Evolutionary conservation across 2,113 vertebrate genomes (phyloP).

Genomic region (Gobiocypris rarus): DNA sequence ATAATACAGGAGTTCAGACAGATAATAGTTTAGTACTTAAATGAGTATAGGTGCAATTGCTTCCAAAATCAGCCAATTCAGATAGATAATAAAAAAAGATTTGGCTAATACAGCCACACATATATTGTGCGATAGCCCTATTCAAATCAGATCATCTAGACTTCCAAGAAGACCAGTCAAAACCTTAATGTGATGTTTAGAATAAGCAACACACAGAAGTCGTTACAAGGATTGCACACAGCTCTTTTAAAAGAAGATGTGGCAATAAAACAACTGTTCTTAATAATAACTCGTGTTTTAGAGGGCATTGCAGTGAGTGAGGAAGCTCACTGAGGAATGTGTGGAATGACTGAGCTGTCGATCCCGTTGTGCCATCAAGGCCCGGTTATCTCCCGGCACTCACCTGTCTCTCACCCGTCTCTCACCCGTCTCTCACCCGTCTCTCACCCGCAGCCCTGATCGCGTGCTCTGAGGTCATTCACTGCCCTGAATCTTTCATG

Average conservation of each 20-base stretch:
- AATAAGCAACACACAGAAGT: neutral
- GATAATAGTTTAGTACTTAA: no score
- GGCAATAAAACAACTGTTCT: neutral
- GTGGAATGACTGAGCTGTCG: constrained; percentile 51
- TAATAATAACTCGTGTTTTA: neutral
- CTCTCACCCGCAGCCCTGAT: neutral
- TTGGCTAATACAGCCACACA: no score
- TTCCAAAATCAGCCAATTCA: neutral
- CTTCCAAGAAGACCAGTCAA: neutral
- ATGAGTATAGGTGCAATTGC: neutral
- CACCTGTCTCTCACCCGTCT: neutral
- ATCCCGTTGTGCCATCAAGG: constrained; percentile 60
- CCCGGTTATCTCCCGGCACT: neutral
- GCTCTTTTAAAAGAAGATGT: neutral
- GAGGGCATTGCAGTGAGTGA: neutral
- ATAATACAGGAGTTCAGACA: neutral
- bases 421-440: no score
- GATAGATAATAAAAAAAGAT: neutral
- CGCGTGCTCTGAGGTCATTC: neutral
- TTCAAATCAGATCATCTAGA: neutral
- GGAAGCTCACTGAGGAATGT: constrained; percentile 28
- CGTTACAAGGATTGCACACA: neutral
- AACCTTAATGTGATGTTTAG: neutral
- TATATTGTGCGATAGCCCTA: neutral
- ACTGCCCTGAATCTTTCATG: neutral